These are phyloP conservation scores for Pseudomyrmex concolor DNA, from an alignment of 1,140 invertebrate genomes.

Conservation along the genomic window DNA sequence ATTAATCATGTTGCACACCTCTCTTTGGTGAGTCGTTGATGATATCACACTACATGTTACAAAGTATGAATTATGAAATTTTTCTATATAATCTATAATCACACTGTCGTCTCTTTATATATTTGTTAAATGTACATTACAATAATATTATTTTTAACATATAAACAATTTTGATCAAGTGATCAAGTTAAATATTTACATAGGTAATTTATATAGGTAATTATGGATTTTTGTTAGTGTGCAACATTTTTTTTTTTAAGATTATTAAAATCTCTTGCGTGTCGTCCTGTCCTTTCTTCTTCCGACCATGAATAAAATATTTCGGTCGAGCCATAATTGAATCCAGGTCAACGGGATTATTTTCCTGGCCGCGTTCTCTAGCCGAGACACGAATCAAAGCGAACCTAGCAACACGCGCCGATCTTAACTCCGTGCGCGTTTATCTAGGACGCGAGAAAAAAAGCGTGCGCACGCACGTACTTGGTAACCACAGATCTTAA, in stretches of 20 bases:
- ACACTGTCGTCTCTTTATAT: neutral
- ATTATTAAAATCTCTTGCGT: neutral
- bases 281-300: neutral
- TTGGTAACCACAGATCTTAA: slow-evolving; percentile 25
- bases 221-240: neutral
- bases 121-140: neutral
- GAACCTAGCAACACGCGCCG: slow-evolving; percentile 45
- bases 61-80: neutral
- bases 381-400: slow-evolving; percentile 21
- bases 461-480: slow-evolving; percentile 1
- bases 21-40: neutral
- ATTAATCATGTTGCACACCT: too few species aligned
- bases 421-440: slow-evolving; percentile 49
- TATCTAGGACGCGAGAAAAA: slow-evolving; percentile 10
- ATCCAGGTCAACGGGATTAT: slow-evolving; percentile 56
- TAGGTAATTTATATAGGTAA: neutral
- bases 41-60: slow-evolving; percentile 19
- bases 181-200: neutral
- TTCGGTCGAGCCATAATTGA: slow-evolving; percentile 54
- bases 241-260: neutral
- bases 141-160: neutral
- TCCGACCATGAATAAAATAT: slow-evolving; percentile 47
- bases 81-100: neutral
- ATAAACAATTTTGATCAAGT: neutral
- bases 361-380: slow-evolving; percentile 30